Base-by-base conservation (phyloP, 2,797 vertebrate species). In the Thunnus albacares region DNA sequence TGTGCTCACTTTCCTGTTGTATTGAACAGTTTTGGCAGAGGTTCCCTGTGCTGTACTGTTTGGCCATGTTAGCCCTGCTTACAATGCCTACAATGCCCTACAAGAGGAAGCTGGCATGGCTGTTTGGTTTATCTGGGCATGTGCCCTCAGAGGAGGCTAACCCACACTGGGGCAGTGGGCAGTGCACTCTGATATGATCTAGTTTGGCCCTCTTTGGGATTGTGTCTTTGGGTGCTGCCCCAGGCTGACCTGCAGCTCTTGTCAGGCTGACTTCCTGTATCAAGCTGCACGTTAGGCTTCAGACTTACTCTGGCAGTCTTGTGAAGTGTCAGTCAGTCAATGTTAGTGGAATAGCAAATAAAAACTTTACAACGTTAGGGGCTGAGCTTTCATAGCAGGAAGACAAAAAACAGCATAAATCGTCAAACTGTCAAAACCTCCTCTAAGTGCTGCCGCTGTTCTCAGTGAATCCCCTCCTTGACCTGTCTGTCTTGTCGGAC, bases 401-500 rank as follows among this genome's bases (percentile, higher is more conserved):
- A 45, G 45, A 68, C 56, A 63, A 53, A 18, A 57, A 56, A 51
- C 20, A 47, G 64, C 59, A 51, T 66, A 1, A 24, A 43, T 71
- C 5, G 6, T 58, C 43, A 71, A 24, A 59, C 18, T 62, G 33
- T 53, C 56, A 58, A n/a, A 76, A 63, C 38, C 57, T 71, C 26
- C 55, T 1, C 26, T 41, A 13, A 43, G 41, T 43, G 41, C 41
- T 14, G 28, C 49, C 11, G 45, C 66, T 62, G 60, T 43, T 35
- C 41, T 45, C 60, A 38, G 41, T 57, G 20, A 73, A 55, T 76
- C 41, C 2, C 24, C 13, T 64, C 53, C 65, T 79, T 71, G 82
- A 81, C 83, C 74, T 47, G 52, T 80, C 71, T 86, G 85, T 81
- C 77, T 74, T 71, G 64, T 81, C 14, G 9, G 66, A 71, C 59